phyloP scores from a whole-genome alignment of 2,797 vertebrate genomes.

The Acomys russatus region DNA sequence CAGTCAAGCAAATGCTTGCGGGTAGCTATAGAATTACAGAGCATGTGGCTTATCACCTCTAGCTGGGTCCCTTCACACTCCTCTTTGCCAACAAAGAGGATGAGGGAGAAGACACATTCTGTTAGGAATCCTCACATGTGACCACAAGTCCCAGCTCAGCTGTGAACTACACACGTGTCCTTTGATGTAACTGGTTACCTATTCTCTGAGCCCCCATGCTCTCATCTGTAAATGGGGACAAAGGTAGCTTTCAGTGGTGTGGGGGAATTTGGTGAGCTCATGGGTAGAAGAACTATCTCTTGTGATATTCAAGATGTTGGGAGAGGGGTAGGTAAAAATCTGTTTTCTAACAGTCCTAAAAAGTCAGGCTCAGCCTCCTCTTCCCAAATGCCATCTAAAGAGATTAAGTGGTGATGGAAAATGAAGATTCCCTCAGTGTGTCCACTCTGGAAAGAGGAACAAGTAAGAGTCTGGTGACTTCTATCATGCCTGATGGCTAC shows the following conservation, averaged over 20 bases:
- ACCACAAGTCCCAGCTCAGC: not conserved
- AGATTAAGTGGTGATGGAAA: not conserved
- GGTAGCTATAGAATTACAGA: not conserved
- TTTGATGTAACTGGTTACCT: no score
- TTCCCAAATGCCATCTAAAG: not conserved
- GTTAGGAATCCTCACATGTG: not conserved
- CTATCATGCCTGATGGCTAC: not conserved
- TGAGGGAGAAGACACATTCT: not conserved
- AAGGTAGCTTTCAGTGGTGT: not conserved
- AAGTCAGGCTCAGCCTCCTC: not conserved
- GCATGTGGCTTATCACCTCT: not conserved
- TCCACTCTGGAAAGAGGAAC: not conserved
- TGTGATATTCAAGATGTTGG: not conserved
- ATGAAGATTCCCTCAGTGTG: not conserved
- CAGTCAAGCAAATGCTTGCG: accelerated
- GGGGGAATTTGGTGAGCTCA: not conserved
- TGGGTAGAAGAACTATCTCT: not conserved
- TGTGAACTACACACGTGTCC: not conserved
- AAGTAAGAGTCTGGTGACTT: not conserved
- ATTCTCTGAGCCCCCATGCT: not conserved
- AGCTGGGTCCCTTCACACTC: not conserved
- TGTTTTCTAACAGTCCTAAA: not conserved
- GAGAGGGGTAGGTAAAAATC: not conserved
- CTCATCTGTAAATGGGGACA: not conserved
- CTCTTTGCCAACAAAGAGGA: not conserved